phyloP scores from a whole-genome alignment of 2,888 invertebrate genomes.

The Drosophila acutilabella region DNA sequence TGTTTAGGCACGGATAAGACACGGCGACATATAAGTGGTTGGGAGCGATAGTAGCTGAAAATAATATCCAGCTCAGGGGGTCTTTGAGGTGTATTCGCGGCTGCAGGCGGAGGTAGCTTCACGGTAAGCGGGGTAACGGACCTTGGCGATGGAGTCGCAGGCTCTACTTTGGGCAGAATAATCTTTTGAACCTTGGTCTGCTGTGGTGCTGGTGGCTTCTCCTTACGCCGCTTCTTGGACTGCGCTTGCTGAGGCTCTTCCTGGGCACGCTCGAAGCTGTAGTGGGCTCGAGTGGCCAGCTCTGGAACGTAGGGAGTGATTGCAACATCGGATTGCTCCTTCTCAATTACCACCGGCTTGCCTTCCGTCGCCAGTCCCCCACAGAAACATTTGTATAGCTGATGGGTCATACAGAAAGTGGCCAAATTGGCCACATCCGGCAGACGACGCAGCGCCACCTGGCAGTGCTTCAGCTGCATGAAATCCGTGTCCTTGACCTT shows the following conservation, averaged over 20 bases:
- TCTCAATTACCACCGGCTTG: slow-evolving; percentile 78
- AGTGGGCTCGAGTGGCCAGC: slow-evolving; percentile 68
- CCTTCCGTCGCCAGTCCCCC: slow-evolving; percentile 84
- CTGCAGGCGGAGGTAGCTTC: no score
- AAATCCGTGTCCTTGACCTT: slow-evolving; percentile 69
- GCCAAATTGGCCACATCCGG: slow-evolving; percentile 85
- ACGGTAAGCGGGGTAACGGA: no score
- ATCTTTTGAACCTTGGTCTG: slow-evolving; percentile 8
- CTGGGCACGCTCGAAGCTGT: slow-evolving; percentile 81
- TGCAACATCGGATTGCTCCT: slow-evolving; percentile 59
- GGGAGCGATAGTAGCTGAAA: slow-evolving; percentile 43
- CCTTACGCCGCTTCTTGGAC: slow-evolving; percentile 38
- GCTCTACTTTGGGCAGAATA: background rate
- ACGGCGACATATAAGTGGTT: slow-evolving; percentile 66
- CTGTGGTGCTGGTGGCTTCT: slow-evolving; percentile 18
- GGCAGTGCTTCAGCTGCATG: slow-evolving; percentile 78
- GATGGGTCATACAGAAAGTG: slow-evolving; percentile 89
- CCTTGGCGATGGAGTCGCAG: background rate
- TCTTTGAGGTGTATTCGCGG: slow-evolving; percentile 1
- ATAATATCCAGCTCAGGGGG: slow-evolving; percentile 47
- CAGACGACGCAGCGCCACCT: slow-evolving; percentile 78
- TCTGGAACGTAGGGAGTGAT: slow-evolving; percentile 52
- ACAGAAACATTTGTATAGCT: slow-evolving; percentile 89
- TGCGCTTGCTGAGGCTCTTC: slow-evolving; percentile 41
- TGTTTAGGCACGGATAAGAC: slow-evolving; percentile 72